Percentiles rank a stretch among this genome's conserved stretches.
Conservation (phyloP, 1,140 invertebrate genomes). For the Listronotus oregonensis region DNA sequence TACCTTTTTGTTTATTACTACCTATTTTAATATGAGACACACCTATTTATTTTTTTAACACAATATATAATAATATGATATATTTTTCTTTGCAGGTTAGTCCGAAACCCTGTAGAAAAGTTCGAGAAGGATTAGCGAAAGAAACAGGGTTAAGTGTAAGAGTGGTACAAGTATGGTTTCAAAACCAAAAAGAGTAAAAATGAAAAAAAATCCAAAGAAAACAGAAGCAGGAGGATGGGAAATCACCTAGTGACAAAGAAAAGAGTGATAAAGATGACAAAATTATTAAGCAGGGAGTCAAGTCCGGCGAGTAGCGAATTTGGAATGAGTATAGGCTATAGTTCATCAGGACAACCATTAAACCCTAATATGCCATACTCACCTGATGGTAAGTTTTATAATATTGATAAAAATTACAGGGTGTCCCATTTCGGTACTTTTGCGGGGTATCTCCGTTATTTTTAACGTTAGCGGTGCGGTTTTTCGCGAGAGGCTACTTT, state of each 20-base stretch:
- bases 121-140: slow-evolving; percentile 92
- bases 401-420: too few species aligned
- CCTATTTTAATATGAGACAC: too few species aligned
- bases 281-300: slow-evolving; percentile 71
- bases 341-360: slow-evolving; percentile 75
- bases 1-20: too few species aligned
- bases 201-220: slow-evolving; percentile 95
- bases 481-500: too few species aligned
- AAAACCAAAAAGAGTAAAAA: slow-evolving; percentile 96
- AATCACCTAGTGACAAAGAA: slow-evolving; percentile 68
- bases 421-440: too few species aligned
- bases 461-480: too few species aligned
- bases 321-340: slow-evolving; percentile 65
- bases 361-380: slow-evolving; percentile 88
- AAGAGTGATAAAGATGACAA: slow-evolving; percentile 76
- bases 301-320: slow-evolving; percentile 62
- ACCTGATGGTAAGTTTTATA: slow-evolving; percentile 75
- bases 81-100: slow-evolving; percentile 65
- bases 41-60: not conserved
- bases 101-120: slow-evolving; percentile 96
- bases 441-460: too few species aligned
- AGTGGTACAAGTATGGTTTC: slow-evolving; percentile 99
- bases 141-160: slow-evolving; percentile 96
- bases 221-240: slow-evolving; percentile 78
- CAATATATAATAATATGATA: not conserved